phyloP scores from a whole-genome alignment of 2,797 vertebrate genomes.

The Notamacropus eugenii region DNA sequence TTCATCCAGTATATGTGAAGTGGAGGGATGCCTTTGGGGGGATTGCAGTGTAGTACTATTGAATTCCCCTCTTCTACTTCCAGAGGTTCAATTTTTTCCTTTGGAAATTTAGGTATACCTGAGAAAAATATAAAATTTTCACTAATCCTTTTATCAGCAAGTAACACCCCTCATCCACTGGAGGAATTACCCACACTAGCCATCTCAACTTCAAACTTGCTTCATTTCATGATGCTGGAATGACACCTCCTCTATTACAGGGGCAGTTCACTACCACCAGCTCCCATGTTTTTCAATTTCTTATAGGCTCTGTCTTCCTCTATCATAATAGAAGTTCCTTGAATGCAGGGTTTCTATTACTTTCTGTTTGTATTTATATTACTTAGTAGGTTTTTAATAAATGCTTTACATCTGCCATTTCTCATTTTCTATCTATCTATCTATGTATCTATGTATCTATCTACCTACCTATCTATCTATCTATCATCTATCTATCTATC shows the following conservation, averaged over 20 bases:
- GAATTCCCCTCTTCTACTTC: slow-evolving; percentile 93
- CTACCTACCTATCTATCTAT: background rate
- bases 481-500: no score
- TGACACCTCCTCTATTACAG: background rate
- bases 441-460: no score
- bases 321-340: background rate
- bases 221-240: background rate
- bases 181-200: background rate
- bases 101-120: slow-evolving; percentile 97
- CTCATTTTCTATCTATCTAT: background rate
- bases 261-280: background rate
- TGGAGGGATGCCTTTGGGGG: slow-evolving; percentile 94
- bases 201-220: background rate
- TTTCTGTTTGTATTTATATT: background rate
- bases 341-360: background rate
- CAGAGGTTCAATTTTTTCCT: slow-evolving; percentile 93
- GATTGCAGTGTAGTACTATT: slow-evolving; percentile 91
- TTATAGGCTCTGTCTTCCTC: background rate
- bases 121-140: slow-evolving; percentile 27
- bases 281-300: background rate
- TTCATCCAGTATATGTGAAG: slow-evolving; percentile 99
- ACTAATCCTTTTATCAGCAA: background rate
- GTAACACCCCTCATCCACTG: background rate
- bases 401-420: background rate
- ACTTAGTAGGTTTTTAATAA: background rate